Evolutionary conservation across 1,140 invertebrate species (phyloP).

Genomic region (Magallana gigas): DNA sequence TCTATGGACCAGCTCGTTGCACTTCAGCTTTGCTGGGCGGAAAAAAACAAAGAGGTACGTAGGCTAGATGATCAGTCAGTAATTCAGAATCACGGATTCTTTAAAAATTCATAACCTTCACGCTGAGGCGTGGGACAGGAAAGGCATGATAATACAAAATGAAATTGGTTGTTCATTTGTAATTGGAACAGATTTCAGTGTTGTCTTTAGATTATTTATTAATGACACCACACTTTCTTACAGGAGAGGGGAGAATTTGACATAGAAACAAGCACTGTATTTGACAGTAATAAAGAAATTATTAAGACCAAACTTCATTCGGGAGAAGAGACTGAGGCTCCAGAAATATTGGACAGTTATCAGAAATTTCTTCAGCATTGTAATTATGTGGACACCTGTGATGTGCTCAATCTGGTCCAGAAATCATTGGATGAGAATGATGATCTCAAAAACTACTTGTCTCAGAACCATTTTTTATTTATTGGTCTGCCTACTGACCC

Average conservation of each 20-base stretch:
- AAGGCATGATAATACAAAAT: not conserved
- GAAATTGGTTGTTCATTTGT: not conserved
- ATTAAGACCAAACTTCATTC: constrained; percentile 59
- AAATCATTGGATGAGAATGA: constrained; percentile 51
- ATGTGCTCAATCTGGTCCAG: constrained; percentile 55
- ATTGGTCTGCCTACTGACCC: constrained; percentile 54
- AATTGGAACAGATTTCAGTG: not conserved
- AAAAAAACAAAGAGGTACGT: constrained; percentile 67
- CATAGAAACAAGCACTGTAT: constrained; percentile 62
- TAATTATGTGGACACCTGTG: constrained; percentile 62
- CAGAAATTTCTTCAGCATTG: constrained; percentile 55
- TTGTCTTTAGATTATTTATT: no score
- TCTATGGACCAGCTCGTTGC: constrained; percentile 67
- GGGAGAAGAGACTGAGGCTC: not conserved
- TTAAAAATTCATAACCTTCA: constrained; percentile 1
- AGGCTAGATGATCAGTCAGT: not conserved
- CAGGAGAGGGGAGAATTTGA: constrained; percentile 67
- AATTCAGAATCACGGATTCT: not conserved
- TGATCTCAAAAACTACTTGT: constrained; percentile 40
- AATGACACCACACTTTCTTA: constrained; percentile 9
- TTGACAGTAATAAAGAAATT: constrained; percentile 60
- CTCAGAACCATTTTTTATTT: constrained; percentile 48
- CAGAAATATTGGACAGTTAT: constrained; percentile 55
- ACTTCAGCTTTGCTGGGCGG: constrained; percentile 67
- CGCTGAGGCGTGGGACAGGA: not conserved